A percentile compares a stretch with the other conserved stretches of the same genome.
Evolutionary conservation across 1,140 invertebrate genomes (phyloP).

Genomic region (Drosophila mayri): DNA sequence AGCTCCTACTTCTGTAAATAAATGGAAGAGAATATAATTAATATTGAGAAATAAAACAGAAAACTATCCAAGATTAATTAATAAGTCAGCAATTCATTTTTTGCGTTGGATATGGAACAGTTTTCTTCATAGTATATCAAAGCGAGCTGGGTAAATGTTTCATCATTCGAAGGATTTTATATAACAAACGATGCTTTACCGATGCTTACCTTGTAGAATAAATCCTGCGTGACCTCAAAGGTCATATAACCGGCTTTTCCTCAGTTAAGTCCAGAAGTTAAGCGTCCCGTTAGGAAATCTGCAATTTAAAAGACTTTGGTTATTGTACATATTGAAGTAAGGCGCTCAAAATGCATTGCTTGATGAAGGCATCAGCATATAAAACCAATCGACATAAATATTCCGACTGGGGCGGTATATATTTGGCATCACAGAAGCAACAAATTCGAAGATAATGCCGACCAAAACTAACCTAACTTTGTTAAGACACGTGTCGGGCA

Average conservation of each 20-base stretch:
- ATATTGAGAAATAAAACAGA: background rate
- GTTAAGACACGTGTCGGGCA: conserved; percentile 13
- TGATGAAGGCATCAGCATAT: background rate
- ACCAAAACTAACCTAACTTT: conserved; percentile 60
- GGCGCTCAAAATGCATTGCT: background rate
- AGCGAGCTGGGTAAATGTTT: conserved; percentile 40
- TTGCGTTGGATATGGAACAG: conserved; percentile 41
- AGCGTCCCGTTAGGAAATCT: background rate
- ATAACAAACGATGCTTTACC: background rate
- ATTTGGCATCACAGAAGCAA: conserved; percentile 43
- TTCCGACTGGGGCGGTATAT: conserved; percentile 70
- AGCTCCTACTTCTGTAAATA: background rate
- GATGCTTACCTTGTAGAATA: background rate
- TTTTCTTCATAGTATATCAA: conserved; percentile 33
- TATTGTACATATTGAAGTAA: background rate
- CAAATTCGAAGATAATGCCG: background rate
- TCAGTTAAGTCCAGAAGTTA: no score
- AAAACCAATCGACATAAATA: conserved; percentile 38
- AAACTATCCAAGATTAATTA: background rate
- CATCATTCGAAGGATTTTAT: conserved; percentile 6
- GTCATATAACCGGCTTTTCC: background rate
- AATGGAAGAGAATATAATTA: background rate
- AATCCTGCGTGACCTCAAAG: background rate
- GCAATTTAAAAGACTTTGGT: background rate
- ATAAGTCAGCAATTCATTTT: conserved; percentile 22